Percentiles rank a stretch among this genome's conserved stretches.
Evolutionary conservation across 2,888 invertebrate genomes (phyloP).

Genomic region (Agrenia bidenticulata): DNA sequence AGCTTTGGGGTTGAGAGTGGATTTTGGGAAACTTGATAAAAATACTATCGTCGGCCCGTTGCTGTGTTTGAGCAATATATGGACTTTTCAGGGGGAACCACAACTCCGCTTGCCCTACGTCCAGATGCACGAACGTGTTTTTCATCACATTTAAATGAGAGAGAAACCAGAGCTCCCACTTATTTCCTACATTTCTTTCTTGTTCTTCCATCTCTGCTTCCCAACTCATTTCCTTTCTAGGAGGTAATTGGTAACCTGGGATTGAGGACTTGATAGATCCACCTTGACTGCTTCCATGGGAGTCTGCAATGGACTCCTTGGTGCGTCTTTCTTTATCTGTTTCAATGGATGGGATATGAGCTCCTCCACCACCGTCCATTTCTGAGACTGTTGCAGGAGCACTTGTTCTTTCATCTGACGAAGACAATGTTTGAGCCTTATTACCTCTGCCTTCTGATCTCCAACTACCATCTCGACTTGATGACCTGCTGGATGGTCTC

Average conservation of each 20-base stretch:
- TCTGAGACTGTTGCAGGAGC: background rate
- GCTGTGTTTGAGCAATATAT: too few species aligned
- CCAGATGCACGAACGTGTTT: too few species aligned
- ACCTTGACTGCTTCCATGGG: too few species aligned
- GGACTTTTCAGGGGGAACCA: too few species aligned
- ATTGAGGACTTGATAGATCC: slow-evolving; percentile 3
- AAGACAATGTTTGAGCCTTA: too few species aligned
- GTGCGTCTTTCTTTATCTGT: background rate
- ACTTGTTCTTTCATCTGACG: too few species aligned
- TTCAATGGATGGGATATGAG: background rate
- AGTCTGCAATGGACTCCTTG: too few species aligned
- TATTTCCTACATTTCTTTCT: background rate
- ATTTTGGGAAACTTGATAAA: background rate
- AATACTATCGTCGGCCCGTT: too few species aligned
- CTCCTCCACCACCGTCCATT: background rate
- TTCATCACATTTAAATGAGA: too few species aligned
- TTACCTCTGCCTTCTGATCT: background rate
- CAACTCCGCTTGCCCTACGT: too few species aligned
- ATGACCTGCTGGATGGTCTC: slow-evolving; percentile 15
- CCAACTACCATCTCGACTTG: background rate
- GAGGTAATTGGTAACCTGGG: slow-evolving; percentile 2
- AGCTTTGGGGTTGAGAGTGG: background rate
- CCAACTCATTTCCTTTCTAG: background rate
- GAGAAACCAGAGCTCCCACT: background rate
- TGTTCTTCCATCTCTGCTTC: too few species aligned